Base-by-base conservation (phyloP, 2,113 vertebrate species). In the Tachysurus vachellii region DNA sequence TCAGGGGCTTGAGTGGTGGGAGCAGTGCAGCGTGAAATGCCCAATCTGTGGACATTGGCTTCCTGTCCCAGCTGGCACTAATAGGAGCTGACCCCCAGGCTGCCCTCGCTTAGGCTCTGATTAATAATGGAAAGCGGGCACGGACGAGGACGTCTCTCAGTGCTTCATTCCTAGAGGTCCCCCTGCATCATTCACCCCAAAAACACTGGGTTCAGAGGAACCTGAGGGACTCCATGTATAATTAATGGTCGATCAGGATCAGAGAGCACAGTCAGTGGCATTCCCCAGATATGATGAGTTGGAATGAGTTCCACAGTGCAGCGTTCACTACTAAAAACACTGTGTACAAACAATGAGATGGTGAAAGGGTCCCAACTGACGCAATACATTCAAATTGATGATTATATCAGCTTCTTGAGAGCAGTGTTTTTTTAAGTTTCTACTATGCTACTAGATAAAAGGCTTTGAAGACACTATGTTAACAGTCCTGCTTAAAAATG, bases 1-100 rank as follows among this genome's bases (percentile, higher is more conserved):
- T 94, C 93, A 93, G 90, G 86, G 79, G 82, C 68, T 82, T 89
- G 90, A 93, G 93, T 91, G 91, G 86, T 87, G 91, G 92, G 92
- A 90, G 92, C 95, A 95, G 92, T 82, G 93, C 95, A 91, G 94
- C 94, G 93, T 92, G 94, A 96, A 96, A 96, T 96, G 94, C 94
- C 93, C 94, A 95, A 96, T 96, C 93, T 94, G 90, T 92, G 91
- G 92, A 85, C 57, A 82, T 70, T 90, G 50, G 89, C 88, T 89
- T 88, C 73, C 81, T 85, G 83, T 87, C 88, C 76, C 88, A 77
- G 87, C 88, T 90, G 87, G 87, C 94, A 93, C 94, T 95, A 94
- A 95, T 94, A 92, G 93, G 92, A 89, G 92, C 90, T 95, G 95
- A 95, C 95, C 95, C 94, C 91, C 88, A 92, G 90, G n/a, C 87